Conservation (phyloP, 1,140 invertebrate genomes). For the Cephus cinctus region DNA sequence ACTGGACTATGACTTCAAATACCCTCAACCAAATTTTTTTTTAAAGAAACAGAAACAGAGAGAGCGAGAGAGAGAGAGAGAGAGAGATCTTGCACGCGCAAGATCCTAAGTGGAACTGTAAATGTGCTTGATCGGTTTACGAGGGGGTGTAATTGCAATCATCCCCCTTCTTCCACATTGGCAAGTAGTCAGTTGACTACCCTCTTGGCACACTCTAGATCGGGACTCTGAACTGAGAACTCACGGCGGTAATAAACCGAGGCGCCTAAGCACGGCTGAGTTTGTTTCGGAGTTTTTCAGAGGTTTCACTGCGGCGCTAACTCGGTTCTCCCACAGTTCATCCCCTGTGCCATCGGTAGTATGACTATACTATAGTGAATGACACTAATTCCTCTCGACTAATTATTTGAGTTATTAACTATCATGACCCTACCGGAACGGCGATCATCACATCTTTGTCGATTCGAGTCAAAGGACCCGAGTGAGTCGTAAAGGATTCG, state of each 20-base stretch:
- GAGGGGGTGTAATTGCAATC: conserved; percentile 16
- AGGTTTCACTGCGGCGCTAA: conserved; percentile 36
- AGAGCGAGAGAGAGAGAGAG: too few species aligned
- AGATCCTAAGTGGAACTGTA: conserved; percentile 6
- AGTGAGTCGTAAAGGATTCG: too few species aligned
- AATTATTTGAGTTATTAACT: conserved; percentile 3
- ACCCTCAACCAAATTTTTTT: too few species aligned
- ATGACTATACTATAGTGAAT: too few species aligned
- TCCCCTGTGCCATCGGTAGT: conserved; percentile 21
- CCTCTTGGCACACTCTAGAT: conserved; percentile 23
- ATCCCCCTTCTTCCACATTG: neutral
- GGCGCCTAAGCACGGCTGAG: conserved; percentile 27
- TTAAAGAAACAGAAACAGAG: too few species aligned
- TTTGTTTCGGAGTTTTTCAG: conserved; percentile 35
- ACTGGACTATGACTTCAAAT: too few species aligned
- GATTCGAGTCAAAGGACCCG: too few species aligned
- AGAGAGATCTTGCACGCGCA: too few species aligned
- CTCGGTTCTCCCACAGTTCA: conserved; percentile 36
- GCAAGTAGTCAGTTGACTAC: conserved; percentile 23
- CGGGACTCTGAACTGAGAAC: conserved; percentile 25
- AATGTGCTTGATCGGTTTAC: conserved; percentile 17
- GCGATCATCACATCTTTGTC: neutral
- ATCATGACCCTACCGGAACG: neutral
- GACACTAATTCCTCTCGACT: neutral
- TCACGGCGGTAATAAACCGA: conserved; percentile 32